These are phyloP conservation scores for Lasioglossum malachurum DNA, from an alignment of 2,888 invertebrate genomes.

Conservation along the genomic window DNA sequence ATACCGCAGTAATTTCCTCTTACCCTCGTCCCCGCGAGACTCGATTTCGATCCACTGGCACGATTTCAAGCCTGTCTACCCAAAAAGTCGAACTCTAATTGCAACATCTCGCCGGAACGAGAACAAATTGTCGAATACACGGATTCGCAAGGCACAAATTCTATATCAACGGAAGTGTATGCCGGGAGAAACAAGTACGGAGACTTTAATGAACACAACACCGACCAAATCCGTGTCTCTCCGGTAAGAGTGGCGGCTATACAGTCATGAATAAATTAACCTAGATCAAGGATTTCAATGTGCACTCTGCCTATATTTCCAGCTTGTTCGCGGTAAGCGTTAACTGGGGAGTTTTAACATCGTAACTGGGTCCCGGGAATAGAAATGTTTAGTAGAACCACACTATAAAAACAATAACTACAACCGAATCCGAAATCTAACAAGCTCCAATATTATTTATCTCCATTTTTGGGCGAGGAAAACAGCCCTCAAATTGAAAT, in stretches of 20 bases:
- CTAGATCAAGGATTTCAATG: background rate
- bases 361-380: background rate
- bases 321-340: background rate
- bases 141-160: constrained; percentile 24
- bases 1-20: constrained; percentile 28
- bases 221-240: background rate
- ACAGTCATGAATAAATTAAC: constrained; percentile 3
- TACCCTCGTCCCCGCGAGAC: background rate
- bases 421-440: background rate
- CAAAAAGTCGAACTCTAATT: constrained; percentile 23
- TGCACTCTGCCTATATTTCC: background rate
- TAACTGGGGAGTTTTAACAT: background rate
- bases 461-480: too few relatives aligned
- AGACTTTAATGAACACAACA: background rate
- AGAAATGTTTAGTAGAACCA: background rate
- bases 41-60: background rate
- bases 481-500: too few relatives aligned
- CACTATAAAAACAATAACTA: background rate
- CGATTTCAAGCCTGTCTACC: background rate
- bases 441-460: background rate
- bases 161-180: constrained; percentile 26
- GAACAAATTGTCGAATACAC: background rate
- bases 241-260: background rate
- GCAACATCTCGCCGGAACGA: background rate
- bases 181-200: background rate